phyloP scores from a whole-genome alignment of 2,888 invertebrate genomes.

The Lasioglossum malachurum region DNA sequence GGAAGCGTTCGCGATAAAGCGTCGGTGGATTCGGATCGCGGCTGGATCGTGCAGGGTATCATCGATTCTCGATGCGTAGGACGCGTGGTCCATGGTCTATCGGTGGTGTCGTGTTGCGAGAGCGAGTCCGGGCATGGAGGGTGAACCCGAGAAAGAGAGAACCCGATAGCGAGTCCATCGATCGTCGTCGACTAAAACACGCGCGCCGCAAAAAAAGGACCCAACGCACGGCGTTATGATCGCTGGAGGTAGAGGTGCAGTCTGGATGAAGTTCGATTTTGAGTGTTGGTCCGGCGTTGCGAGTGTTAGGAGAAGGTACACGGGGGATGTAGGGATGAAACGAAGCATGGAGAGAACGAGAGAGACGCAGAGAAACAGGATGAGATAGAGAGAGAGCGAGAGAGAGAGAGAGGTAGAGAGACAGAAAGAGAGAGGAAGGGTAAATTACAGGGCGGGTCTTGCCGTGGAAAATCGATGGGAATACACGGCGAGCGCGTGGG shows the following conservation, averaged over 20 bases:
- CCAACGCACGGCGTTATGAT: slow-evolving; percentile 4
- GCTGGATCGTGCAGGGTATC: slow-evolving; percentile 35
- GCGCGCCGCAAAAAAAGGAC: slow-evolving; percentile 44
- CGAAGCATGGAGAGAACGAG: background rate
- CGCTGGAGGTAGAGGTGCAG: background rate
- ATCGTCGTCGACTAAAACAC: slow-evolving; percentile 56
- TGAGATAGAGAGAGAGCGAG: background rate
- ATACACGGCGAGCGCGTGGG: slow-evolving; percentile 59
- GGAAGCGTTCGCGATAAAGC: background rate
- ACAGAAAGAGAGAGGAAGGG: slow-evolving; percentile 43
- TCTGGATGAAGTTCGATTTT: background rate
- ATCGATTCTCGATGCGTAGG: slow-evolving; percentile 59
- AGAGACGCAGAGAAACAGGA: slow-evolving; percentile 8
- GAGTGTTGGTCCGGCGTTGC: background rate
- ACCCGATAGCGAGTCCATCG: slow-evolving; percentile 56
- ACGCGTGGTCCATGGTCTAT: slow-evolving; percentile 45
- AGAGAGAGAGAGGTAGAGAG: background rate
- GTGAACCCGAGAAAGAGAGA: slow-evolving; percentile 44
- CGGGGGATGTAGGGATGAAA: background rate
- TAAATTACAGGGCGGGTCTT: slow-evolving; percentile 73
- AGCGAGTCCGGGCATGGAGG: slow-evolving; percentile 35
- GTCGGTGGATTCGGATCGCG: slow-evolving; percentile 19
- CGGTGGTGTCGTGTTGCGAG: slow-evolving; percentile 12
- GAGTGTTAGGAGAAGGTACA: background rate
- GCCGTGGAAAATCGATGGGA: slow-evolving; percentile 75